Evolutionary conservation across 23 tunicate genomes (phyloP), one percentile per base, ranked within the genome.

Genomic region (Aplidium turbinatum): DNA sequence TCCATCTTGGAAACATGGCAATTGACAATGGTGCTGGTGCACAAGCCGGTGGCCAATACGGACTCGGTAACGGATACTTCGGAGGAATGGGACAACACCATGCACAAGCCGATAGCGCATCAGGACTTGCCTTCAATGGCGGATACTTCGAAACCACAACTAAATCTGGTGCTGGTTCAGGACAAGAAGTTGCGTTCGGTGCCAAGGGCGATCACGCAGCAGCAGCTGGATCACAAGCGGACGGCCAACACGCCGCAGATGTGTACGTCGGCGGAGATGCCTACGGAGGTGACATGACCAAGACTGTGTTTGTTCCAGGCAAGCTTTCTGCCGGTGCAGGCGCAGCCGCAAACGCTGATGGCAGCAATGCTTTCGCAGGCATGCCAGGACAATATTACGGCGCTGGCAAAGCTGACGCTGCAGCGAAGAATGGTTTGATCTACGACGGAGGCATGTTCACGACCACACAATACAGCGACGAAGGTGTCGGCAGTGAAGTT

Each of bases 101-200:
- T 31, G 79, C 48, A 19, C 5, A 29, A 6, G 63, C 75, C 21
- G 51, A 16, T 23, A 30, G 23, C 35, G 56, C 25, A 4, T 78
- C 83, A 11, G 83, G 31, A 62, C 47, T 66, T 51, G 63, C 47
- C 4, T n/a, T 50, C 70, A 50, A 31, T 32, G 81, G 81, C 9
- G 77, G 77, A 6, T 20, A 26, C 61, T 70, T 34, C 33, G 77
- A 70, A 70, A 21, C 48, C 35, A 70, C 48, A 18, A 22, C 60
- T 35, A 48, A 34, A 36, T 18, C 60, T 26, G 77, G 50, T 47
- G 77, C 27, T 19, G 60, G 48, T 6, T 36, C 27, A 6, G 60
- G 29, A 18, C 65, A 32, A 11, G 75, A 51, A 26, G 46, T 70
- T 25, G 77, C 16, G 30, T 32, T 68, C 38, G 45, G 42, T n/a